These are phyloP conservation scores for Okamejei kenojei DNA, from an alignment of 2,797 vertebrate genomes.

Conservation along the genomic window DNA sequence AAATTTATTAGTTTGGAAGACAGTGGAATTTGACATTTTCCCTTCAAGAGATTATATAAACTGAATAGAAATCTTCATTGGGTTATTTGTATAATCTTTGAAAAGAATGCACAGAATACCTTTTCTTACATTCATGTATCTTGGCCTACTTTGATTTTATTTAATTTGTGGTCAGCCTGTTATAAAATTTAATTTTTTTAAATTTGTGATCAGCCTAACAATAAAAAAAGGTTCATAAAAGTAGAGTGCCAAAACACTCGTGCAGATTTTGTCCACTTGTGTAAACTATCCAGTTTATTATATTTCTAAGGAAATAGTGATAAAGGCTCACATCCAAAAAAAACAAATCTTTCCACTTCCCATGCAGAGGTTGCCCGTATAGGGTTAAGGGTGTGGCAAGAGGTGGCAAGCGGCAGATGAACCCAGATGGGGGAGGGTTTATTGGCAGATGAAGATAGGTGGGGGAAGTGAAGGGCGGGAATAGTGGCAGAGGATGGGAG, in stretches of 20 bases:
- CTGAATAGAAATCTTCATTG: neutral
- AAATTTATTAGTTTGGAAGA: neutral
- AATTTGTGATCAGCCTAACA: neutral
- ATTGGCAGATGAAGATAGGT: too few species aligned
- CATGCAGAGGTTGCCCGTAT: too few species aligned
- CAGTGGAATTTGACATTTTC: neutral
- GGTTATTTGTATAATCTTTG: neutral
- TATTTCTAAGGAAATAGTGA: neutral
- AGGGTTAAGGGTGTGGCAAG: too few species aligned
- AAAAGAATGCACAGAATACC: neutral
- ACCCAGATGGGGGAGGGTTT: too few species aligned
- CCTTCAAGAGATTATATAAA: neutral
- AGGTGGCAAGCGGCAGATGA: too few species aligned
- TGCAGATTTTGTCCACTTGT: neutral
- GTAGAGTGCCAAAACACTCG: neutral
- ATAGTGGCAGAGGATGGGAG: too few species aligned
- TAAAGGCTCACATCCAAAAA: neutral
- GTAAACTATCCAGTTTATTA: neutral
- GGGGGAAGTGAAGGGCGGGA: too few species aligned
- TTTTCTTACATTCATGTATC: neutral
- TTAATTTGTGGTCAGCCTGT: neutral
- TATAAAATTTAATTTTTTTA: neutral
- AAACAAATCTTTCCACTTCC: neutral
- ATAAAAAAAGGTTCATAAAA: neutral
- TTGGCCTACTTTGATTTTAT: neutral